These are phyloP conservation scores for Vanacampus margaritifer DNA, from an alignment of 2,113 vertebrate species.

Conservation along the genomic window DNA sequence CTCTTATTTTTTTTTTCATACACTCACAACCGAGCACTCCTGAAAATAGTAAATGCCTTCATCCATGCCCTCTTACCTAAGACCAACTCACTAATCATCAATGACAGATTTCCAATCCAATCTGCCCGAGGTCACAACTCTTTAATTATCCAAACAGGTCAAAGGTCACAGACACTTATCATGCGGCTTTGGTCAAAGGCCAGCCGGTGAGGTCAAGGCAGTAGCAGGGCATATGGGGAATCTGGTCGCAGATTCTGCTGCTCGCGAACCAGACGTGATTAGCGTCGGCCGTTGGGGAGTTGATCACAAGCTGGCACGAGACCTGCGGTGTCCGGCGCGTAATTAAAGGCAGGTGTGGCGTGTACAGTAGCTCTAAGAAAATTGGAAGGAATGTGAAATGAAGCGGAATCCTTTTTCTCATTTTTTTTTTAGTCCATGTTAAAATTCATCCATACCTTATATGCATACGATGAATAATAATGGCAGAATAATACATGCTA, in stretches of 20 bases:
- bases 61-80: slow-evolving; percentile 52
- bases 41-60: slow-evolving; percentile 22
- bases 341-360: slow-evolving; percentile 16
- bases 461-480: slow-evolving; percentile 12
- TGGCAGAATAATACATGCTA: not conserved
- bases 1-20: too few relatives aligned
- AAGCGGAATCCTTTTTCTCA: not conserved
- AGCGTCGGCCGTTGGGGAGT: slow-evolving; percentile 34
- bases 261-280: slow-evolving; percentile 55
- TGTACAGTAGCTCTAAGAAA: slow-evolving; percentile 1
- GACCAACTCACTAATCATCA: slow-evolving; percentile 51
- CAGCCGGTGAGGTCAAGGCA: slow-evolving; percentile 52
- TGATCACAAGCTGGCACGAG: slow-evolving; percentile 9
- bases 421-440: not conserved
- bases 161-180: slow-evolving; percentile 72
- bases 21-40: not conserved
- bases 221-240: slow-evolving; percentile 38
- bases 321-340: slow-evolving; percentile 32
- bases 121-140: slow-evolving; percentile 55
- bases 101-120: slow-evolving; percentile 52
- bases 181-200: slow-evolving; percentile 60
- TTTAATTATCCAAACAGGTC: slow-evolving; percentile 76
- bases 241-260: slow-evolving; percentile 38
- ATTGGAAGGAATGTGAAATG: not conserved
- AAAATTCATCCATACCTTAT: not conserved